Evolutionary conservation across 2,888 invertebrate genomes (phyloP).

Genomic region (Netelia melanura): DNA sequence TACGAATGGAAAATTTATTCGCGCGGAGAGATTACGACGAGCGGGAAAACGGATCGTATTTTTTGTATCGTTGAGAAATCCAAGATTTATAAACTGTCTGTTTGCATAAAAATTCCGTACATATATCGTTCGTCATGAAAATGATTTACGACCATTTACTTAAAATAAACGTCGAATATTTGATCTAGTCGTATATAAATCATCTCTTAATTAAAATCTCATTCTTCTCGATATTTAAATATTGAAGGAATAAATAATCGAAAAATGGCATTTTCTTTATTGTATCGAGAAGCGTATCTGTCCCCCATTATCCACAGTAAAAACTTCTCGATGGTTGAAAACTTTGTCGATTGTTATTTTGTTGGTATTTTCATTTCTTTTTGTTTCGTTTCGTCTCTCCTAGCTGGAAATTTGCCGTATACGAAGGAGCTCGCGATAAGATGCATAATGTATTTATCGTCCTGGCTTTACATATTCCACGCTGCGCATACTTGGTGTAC

Average conservation of each 20-base stretch:
- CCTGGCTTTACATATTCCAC: slow-evolving; percentile 21
- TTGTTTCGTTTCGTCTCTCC: not conserved
- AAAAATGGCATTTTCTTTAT: not conserved
- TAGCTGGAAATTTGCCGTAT: slow-evolving; percentile 6
- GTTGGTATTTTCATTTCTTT: not conserved
- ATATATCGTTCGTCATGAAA: no score
- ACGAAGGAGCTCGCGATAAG: slow-evolving; percentile 21
- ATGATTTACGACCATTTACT: no score
- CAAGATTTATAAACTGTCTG: slow-evolving; percentile 8
- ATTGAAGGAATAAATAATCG: no score
- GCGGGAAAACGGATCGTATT: no score
- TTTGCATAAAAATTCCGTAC: no score
- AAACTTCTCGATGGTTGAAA: not conserved
- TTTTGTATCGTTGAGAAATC: slow-evolving; percentile 8
- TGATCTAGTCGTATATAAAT: no score
- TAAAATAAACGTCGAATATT: no score
- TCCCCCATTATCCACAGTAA: not conserved
- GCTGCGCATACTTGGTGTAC: not conserved
- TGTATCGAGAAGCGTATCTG: not conserved
- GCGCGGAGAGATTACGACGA: no score
- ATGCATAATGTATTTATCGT: slow-evolving; percentile 67
- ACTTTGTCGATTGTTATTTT: not conserved
- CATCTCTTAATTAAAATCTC: no score
- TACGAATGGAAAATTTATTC: no score
- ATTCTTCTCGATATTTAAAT: no score